Base-by-base conservation (phyloP, 2,888 invertebrate genomes). In the Synergus japonicus region DNA sequence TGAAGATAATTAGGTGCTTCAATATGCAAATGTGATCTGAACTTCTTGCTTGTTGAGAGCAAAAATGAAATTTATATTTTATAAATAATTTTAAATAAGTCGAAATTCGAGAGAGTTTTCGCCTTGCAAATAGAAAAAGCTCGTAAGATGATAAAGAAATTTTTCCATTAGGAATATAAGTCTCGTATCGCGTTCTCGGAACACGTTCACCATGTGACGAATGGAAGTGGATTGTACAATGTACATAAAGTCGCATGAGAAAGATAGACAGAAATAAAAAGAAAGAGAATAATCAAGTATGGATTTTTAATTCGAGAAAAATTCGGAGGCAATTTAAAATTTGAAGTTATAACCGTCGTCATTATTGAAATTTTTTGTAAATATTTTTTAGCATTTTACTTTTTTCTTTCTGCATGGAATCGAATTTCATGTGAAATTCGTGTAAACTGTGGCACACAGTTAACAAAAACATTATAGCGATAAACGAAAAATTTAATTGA, bases 161-260 rank as follows among this genome's bases (percentile, higher is more conserved):
- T 87, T 86, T 86, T 86, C 86, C 86, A 88, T 88, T 86, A 87
- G 84, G 82, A 82, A 85, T 85, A 82, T 83, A 83, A 81, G 84
- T 83, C 78, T 37, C 84, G 84, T 86, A 87, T 86, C 85, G 83
- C 83, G 82, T 83, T 85, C 85, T 87, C 85, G 81, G 79, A 81
- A 83, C 86, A 87, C 87, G 87, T 86, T 87, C 81, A 73, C 85
- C 84, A 88, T 87, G 87, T 87, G 88, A 87, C 84, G 85, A 83
- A 84, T 79, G 67, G 81, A 78, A 78, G 78, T 81, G 69, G 79
- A 84, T 82, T 63, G 79, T 84, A 78, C 79, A 83, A 76, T 58
- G 73, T 76, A 69, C 80, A 79, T 80, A 49, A 60, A 80, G 65
- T 79, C 80, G 82, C 79, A 78, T 67, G 80, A 80, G 79, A 81